Evolutionary conservation across 2,888 invertebrate species (phyloP), one percentile per base, ranked within the genome.

Genomic region (Yponomeuta plumbellus): DNA sequence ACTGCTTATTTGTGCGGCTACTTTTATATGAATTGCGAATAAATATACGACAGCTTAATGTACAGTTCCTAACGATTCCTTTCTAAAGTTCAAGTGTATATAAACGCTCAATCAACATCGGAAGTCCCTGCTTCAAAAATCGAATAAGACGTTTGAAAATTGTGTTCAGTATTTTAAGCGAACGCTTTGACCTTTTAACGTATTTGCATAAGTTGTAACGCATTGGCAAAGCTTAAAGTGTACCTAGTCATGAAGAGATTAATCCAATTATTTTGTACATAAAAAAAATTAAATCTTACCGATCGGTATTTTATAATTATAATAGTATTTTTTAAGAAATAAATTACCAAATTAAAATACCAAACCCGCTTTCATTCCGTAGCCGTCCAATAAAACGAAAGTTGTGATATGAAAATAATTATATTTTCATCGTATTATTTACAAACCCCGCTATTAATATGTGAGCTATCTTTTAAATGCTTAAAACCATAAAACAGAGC

Each of bases 211-310:
- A 72, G 13, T 10, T 20, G 68, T 73, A 73, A 74, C 69, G 72
- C 72, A 83, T 85, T 82, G 86, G 85, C 83, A 78, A 78, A 81
- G 80, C 81, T 81, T 84, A 76, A 79, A 75, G 71, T 67, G 69
- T 75, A 75, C 77, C 86, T 89, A 89, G 90, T 89, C 90, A 90
- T 79, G 78, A 84, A 80, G 77, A 85, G 83, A 86, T 83, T 81
- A 80, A 72, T 75, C 74, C 76, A 84, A 79, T 71, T 87, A 83
- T 86, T 87, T 85, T 90, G 89, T 90, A 90, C 78, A 90, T 90
- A 90, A 87, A 86, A 84, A 77, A 79, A 82, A 79, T 73, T 1
- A 63, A 71, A 74, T 72, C 74, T 78, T 75, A 74, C 79, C 75
- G 73, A 84, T 76, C 76, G 76, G 74, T 80, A 78, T 76, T 79